Conservation (phyloP, 1,140 invertebrate species). For the Pogonomyrmex californicus region DNA sequence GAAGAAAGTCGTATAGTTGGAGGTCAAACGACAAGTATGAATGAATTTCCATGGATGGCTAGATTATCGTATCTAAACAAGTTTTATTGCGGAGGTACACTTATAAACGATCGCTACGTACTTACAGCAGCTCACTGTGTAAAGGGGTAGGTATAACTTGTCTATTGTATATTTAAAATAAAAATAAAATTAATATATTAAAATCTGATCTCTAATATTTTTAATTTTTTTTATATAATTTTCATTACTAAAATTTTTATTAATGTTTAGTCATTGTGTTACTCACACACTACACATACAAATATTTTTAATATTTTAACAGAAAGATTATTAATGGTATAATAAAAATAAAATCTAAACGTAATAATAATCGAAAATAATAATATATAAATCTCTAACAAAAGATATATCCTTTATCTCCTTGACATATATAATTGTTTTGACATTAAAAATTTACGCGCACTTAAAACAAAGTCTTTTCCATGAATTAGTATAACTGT, state of each 20-base stretch:
- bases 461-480: neutral
- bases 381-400: neutral
- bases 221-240: neutral
- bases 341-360: neutral
- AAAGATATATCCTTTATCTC: neutral
- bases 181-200: neutral
- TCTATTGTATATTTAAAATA: neutral
- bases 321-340: neutral
- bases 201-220: neutral
- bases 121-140: slow-evolving; percentile 94
- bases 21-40: slow-evolving; percentile 90
- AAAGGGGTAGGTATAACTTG: slow-evolving; percentile 89
- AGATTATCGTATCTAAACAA: slow-evolving; percentile 93
- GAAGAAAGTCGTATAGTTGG: slow-evolving; percentile 93
- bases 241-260: neutral
- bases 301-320: neutral
- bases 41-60: slow-evolving; percentile 95
- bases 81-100: slow-evolving; percentile 94
- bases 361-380: neutral
- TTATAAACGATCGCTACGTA: slow-evolving; percentile 94
- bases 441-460: no score
- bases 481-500: slow-evolving; percentile 33
- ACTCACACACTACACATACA: neutral
- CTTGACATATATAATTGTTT: neutral
- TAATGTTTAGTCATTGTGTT: neutral